Evolutionary conservation across 2,888 invertebrate species (phyloP).

Genomic region (Platycnemis pennipes): DNA sequence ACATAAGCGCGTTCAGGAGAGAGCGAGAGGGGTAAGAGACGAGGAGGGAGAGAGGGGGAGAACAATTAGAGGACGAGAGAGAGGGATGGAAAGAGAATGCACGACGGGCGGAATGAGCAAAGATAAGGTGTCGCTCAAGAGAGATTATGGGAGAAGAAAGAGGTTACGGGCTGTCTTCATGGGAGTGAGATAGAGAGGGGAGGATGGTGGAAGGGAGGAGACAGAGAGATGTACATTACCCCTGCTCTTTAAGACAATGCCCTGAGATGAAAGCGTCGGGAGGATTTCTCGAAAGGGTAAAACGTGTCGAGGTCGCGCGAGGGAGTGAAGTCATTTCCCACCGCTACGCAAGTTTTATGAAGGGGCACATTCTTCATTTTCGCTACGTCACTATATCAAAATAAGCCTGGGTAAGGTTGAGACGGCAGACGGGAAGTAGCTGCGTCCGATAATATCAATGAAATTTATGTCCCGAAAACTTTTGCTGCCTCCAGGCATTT

Average conservation of each 20-base stretch:
- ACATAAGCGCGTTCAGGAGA: not conserved
- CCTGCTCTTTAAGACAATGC: not conserved
- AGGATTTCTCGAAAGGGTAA: not conserved
- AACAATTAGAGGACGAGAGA: no score
- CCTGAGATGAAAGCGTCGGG: not conserved
- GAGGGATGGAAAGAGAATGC: not conserved
- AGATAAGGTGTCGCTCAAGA: not conserved
- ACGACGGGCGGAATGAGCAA: not conserved
- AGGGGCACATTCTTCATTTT: not conserved
- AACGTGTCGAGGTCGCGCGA: not conserved
- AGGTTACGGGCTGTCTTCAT: not conserved
- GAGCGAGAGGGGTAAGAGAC: no score
- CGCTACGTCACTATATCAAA: not conserved
- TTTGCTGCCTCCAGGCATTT: not conserved
- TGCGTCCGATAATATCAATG: constrained; percentile 11
- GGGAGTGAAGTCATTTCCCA: not conserved
- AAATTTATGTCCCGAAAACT: not conserved
- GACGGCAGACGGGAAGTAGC: not conserved
- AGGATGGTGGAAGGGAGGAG: no score
- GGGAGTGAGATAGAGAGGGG: no score
- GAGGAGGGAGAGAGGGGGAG: not conserved
- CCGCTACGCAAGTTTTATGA: not conserved
- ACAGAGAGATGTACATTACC: not conserved
- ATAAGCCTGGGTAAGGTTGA: not conserved
- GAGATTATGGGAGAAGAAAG: not conserved